Evolutionary conservation across 2,888 invertebrate genomes (phyloP).

Genomic region (Hyppa rectilinea): DNA sequence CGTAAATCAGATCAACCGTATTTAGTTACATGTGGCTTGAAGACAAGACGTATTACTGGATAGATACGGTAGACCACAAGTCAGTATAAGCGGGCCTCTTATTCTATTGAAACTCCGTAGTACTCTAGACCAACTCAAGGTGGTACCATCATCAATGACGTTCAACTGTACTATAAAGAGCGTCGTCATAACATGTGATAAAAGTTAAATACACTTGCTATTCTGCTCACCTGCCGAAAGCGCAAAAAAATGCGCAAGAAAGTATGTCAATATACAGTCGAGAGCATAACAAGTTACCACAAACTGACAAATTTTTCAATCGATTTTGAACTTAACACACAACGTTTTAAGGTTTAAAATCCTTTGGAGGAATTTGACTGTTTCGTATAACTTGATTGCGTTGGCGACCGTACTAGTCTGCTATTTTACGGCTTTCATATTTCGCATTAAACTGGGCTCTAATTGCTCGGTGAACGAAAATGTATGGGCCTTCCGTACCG

Average conservation of each 20-base stretch:
- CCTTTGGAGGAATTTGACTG: too few relatives aligned
- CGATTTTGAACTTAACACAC: too few relatives aligned
- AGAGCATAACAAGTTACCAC: too few relatives aligned
- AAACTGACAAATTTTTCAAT: too few relatives aligned
- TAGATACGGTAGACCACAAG: not conserved
- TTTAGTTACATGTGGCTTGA: not conserved
- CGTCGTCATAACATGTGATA: not conserved
- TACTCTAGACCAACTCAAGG: too few relatives aligned
- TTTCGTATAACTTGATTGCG: too few relatives aligned
- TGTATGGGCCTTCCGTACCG: not conserved
- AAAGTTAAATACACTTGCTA: conserved; percentile 9
- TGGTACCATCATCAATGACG: not conserved
- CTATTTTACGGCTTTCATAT: conserved; percentile 49
- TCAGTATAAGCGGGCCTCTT: not conserved
- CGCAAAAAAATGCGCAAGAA: conserved; percentile 39
- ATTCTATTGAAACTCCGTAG: too few relatives aligned
- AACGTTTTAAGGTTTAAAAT: too few relatives aligned
- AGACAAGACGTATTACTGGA: too few relatives aligned
- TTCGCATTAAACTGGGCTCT: conserved; percentile 30
- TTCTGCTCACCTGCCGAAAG: conserved; percentile 24
- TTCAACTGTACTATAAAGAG: not conserved
- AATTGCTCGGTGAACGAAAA: conserved; percentile 25
- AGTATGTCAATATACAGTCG: conserved; percentile 59
- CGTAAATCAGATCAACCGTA: not conserved
- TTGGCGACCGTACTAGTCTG: conserved; percentile 23